Evolutionary conservation across 2,888 invertebrate genomes (phyloP).

Genomic region (Macaria notata): DNA sequence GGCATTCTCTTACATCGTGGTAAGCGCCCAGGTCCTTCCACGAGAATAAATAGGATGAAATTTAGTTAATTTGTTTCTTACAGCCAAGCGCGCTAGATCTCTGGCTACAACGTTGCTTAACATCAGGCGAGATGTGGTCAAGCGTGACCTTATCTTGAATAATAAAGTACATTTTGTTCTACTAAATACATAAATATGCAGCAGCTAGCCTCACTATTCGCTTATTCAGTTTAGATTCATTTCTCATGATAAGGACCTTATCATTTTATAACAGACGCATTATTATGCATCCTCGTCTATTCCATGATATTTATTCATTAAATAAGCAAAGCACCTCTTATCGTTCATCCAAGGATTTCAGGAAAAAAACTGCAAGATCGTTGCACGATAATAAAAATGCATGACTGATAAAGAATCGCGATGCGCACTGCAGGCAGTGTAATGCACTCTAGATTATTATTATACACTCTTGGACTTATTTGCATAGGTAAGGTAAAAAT

Average conservation of each 20-base stretch:
- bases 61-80: too few species aligned
- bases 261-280: conserved; percentile 1
- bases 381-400: conserved; percentile 41
- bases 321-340: conserved; percentile 10
- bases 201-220: too few species aligned
- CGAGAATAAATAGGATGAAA: too few species aligned
- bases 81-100: too few species aligned
- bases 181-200: too few species aligned
- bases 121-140: too few species aligned
- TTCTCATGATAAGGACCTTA: not conserved
- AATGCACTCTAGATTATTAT: not conserved
- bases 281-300: not conserved
- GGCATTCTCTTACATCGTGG: too few species aligned
- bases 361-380: conserved; percentile 38
- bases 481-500: not conserved
- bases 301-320: conserved; percentile 10
- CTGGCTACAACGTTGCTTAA: too few species aligned
- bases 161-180: too few species aligned
- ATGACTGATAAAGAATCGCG: conserved; percentile 36
- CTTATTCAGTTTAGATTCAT: too few species aligned
- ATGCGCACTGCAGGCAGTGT: conserved; percentile 18
- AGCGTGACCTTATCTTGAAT: too few species aligned
- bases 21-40: too few species aligned
- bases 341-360: conserved; percentile 34
- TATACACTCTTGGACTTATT: conserved; percentile 8